These are phyloP conservation scores for Rallus crepitans DNA, from an alignment of 2,797 vertebrate species.

Conservation along the genomic window DNA sequence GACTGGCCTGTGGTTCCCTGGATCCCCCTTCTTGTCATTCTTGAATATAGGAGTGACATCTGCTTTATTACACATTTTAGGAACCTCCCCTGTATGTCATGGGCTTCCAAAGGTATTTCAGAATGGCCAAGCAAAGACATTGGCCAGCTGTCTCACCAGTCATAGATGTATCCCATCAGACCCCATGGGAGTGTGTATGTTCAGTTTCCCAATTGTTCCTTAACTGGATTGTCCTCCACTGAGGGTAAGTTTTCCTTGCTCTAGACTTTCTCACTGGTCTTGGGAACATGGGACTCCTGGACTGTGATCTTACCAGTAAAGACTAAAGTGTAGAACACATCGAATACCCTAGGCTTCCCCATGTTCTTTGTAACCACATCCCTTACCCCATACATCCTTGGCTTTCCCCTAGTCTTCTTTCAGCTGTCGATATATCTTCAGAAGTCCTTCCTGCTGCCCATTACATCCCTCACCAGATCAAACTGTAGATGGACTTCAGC, in stretches of 20 bases:
- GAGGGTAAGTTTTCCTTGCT: neutral
- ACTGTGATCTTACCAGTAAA: neutral
- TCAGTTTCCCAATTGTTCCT: neutral
- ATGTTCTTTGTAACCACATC: neutral
- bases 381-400: neutral
- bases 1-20: accelerated
- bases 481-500: neutral
- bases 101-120: neutral
- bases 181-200: neutral
- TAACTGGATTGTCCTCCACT: neutral
- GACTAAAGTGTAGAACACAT: neutral
- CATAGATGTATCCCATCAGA: neutral
- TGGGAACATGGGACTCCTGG: neutral
- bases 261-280: neutral
- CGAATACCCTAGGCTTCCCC: neutral
- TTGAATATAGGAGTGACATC: neutral
- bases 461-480: neutral
- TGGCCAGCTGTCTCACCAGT: neutral
- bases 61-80: neutral
- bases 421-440: neutral
- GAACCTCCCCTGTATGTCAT: neutral
- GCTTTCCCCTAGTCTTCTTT: neutral
- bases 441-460: neutral
- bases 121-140: neutral
- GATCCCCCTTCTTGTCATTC: neutral